phyloP scores from a whole-genome alignment of 2,888 invertebrate species.

The Philonicus albiceps region DNA sequence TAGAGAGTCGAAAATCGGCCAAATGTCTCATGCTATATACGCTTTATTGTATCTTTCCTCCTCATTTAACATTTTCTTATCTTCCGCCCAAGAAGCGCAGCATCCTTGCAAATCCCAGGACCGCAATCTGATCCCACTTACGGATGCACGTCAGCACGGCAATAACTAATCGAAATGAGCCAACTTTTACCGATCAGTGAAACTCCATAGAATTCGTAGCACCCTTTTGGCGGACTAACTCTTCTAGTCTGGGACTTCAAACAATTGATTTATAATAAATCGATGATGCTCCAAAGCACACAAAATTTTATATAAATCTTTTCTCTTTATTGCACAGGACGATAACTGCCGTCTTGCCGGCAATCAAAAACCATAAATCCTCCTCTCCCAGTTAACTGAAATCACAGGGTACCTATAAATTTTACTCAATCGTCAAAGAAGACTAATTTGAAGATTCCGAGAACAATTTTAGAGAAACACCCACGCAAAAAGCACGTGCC shows the following conservation, averaged over 20 bases:
- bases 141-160: background rate
- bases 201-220: background rate
- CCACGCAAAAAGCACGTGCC: background rate
- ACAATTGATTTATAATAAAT: background rate
- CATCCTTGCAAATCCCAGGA: background rate
- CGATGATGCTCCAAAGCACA: background rate
- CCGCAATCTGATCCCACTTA: background rate
- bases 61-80: slow-evolving; percentile 18
- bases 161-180: background rate
- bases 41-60: slow-evolving; percentile 17
- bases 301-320: background rate
- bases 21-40: background rate
- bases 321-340: background rate
- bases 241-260: background rate
- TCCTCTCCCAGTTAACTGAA: background rate
- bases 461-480: background rate
- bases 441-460: background rate
- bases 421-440: background rate
- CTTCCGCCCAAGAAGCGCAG: background rate
- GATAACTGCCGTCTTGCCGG: background rate
- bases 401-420: background rate
- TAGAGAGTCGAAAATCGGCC: background rate
- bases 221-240: background rate
- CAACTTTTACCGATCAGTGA: background rate
- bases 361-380: background rate